Evolutionary conservation across 1,140 invertebrate genomes (phyloP).

Genomic region (Drosophila bocki): DNA sequence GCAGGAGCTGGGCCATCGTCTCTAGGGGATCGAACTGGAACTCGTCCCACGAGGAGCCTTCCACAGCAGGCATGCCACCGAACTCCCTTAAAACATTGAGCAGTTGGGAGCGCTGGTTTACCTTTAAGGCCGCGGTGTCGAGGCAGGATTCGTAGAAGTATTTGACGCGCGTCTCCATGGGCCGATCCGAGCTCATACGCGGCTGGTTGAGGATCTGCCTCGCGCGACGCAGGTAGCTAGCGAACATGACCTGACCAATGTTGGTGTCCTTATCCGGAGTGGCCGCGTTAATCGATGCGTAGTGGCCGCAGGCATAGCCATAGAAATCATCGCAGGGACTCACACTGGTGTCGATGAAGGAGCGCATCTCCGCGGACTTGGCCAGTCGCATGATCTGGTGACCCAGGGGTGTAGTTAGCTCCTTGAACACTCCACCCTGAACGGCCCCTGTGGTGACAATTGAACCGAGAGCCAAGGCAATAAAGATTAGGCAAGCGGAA

Average conservation of each 20-base stretch:
- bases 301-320: slow-evolving; percentile 88
- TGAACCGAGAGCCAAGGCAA: slow-evolving; percentile 79
- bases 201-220: slow-evolving; percentile 51
- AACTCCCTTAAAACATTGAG: slow-evolving; percentile 87
- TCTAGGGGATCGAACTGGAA: slow-evolving; percentile 88
- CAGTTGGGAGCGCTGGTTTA: slow-evolving; percentile 86
- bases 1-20: slow-evolving; percentile 87
- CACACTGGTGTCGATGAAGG: slow-evolving; percentile 72
- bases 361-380: slow-evolving; percentile 73
- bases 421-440: slow-evolving; percentile 46
- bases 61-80: slow-evolving; percentile 92
- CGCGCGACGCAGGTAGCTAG: slow-evolving; percentile 54
- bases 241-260: slow-evolving; percentile 85
- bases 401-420: slow-evolving; percentile 83
- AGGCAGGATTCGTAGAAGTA: slow-evolving; percentile 78
- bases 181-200: slow-evolving; percentile 62
- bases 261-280: slow-evolving; percentile 65
- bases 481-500: slow-evolving; percentile 44
- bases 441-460: slow-evolving; percentile 3
- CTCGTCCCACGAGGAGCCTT: slow-evolving; percentile 87
- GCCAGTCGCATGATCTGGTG: slow-evolving; percentile 82
- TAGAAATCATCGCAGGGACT: slow-evolving; percentile 92
- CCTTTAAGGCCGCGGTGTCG: slow-evolving; percentile 85
- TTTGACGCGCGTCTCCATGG: slow-evolving; percentile 72
- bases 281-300: slow-evolving; percentile 76